Base-by-base conservation (phyloP, 2,888 invertebrate species). In the Spodoptera exigua region DNA sequence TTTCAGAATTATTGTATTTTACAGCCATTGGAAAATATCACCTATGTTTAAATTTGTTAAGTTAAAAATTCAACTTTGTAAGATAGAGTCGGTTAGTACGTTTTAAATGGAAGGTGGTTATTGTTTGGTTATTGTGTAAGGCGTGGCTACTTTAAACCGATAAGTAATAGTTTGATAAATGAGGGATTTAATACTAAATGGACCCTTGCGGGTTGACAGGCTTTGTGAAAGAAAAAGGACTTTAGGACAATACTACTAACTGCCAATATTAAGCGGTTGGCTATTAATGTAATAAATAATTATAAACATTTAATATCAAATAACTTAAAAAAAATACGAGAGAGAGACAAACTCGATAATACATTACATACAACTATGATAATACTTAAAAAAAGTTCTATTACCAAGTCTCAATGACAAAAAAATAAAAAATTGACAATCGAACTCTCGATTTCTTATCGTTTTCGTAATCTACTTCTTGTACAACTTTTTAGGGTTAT, bases 111-210 rank as follows among this genome's bases (percentile, higher is more conserved):
- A 57, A n/a, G 41, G 43, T 39, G 11, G 35, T 34, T 35, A 57
- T 75, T 76, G 67, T 76, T 60, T 39, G 58, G 55, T 27, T 27
- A 70, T 76, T 76, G 76, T 76, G 61, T 37, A 17, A 64, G 75
- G 76, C 75, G 75, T 75, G 75, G 76, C 62, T 63, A 76, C 74
- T 75, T 70, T 61, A 57, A 45, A 52, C 61, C 62, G 59, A 64
- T 62, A 76, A 68, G 64, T 74, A 74, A 68, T 75, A 62, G 60
- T 73, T 71, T 57, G 41, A 52, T 61, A 65, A 73, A 70, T 65
- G 65, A 49, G 34, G 17, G 63, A 61, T 76, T 61, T 36, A 68
- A 68, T 58, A 61, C 56, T 70, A 65, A 75, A 57, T 62, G 67
- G 56, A 36, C 61, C 55, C 58, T 63, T 21, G 58, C 39, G 18